phyloP scores from a whole-genome alignment of 2,113 vertebrate genomes.

The Lophochroa leadbeateri region DNA sequence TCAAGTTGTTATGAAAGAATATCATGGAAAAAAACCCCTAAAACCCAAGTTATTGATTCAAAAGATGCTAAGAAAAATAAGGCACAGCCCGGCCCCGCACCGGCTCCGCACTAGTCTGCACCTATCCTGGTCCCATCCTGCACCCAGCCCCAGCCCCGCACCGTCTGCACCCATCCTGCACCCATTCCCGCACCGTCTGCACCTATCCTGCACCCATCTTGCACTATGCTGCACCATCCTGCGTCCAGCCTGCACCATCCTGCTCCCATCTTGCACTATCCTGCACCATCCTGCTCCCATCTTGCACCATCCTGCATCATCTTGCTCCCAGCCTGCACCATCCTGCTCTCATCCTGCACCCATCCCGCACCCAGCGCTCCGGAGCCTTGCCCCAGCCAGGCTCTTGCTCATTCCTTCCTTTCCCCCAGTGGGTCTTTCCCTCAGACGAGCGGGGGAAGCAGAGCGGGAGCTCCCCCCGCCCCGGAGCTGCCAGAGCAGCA shows the following conservation, averaged over 20 bases:
- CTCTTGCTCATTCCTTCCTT: background rate
- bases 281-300: too few species aligned
- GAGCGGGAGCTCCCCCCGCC: background rate
- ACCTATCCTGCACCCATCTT: background rate
- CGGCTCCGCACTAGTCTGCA: background rate
- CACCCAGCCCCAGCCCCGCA: background rate
- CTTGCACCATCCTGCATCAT: too few species aligned
- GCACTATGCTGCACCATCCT: too few species aligned
- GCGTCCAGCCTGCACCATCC: background rate
- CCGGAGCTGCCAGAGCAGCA: slow-evolving; percentile 33
- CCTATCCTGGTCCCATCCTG: background rate
- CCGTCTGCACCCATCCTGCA: background rate
- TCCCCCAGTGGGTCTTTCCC: background rate
- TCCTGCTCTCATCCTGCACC: too few species aligned
- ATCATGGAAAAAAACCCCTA: background rate
- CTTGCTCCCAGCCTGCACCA: too few species aligned
- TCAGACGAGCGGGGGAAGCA: background rate
- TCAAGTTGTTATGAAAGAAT: background rate
- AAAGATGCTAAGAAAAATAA: background rate
- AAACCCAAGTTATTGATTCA: background rate
- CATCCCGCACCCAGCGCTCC: background rate
- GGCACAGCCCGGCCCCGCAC: background rate
- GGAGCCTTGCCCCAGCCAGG: background rate
- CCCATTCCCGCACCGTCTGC: background rate
- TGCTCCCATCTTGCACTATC: too few species aligned